Base-by-base conservation (phyloP, 2,888 invertebrate species). In the Macrophya alboannulata region DNA sequence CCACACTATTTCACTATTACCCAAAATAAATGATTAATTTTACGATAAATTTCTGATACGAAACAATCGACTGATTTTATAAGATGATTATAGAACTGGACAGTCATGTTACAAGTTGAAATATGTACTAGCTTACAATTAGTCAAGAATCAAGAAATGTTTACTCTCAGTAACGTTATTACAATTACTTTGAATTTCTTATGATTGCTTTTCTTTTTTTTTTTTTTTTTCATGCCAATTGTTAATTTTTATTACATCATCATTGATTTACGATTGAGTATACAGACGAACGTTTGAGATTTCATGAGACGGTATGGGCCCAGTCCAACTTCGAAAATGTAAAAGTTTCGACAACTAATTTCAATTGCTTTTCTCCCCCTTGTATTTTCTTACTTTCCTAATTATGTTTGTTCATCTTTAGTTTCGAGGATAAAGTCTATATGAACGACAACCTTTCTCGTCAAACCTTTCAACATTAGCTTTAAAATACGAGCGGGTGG, bases 401-500 rank as follows among this genome's bases (percentile, higher is more conserved):
- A 77, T 77, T 55, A 51, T 77, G 51, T 51, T 48, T 31, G 77
- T 51, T 51, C 51, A 51, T 77, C 25, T 77, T 77, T 51, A 77
- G 12, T 51, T 37, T 17, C 15, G 31, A 77, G 17, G 17, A n/a
- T 4, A 77, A 77, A 55, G 25, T 48, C 31, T 77, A 31, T 77
- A 25, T 51, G 31, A 55, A 55, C 15, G 31, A n/a, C 48, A n/a
- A 48, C 37, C 31, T 68, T 68, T 68, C 77, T 77, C 45, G n/a
- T 45, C 45, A 10, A 45, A n/a, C 31, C 12, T 43, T 21, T 45
- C 12, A 74, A 74, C n/a, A 25, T 21, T 21, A 74, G 31, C 31
- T 68, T 68, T 37, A 17, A 68, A 68, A 68, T 37, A 62, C 25
- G 25, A 43, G 10, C 17, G 43, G 17, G 17, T 72, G 71, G 43